Base-by-base conservation (phyloP, 64 coral and sea anemone species). In the Montipora efflorescens region DNA sequence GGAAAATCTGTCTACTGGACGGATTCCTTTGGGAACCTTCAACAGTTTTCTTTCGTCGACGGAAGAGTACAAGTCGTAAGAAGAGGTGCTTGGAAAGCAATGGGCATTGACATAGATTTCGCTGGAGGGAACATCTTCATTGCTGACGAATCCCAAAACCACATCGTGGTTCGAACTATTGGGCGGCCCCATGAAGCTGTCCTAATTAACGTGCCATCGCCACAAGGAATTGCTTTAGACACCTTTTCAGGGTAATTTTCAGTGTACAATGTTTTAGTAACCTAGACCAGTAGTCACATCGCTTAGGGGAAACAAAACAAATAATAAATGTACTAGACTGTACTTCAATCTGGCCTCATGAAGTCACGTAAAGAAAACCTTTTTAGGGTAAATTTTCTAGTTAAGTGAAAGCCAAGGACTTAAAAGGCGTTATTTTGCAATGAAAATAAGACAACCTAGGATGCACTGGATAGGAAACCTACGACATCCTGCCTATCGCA, bases 41-140 rank as follows among this genome's bases (percentile, higher is more conserved):
- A 7, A 22, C 51, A 81, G 71, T 73, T 57, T 85, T 86, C 59
- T 83, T 16, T 92, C 1, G 46, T 48, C 25, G 67, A 76, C 57
- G 47, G 73, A 2, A 66, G 71, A 28, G 13, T 64, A 12, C 50
- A 92, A 68, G 14, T 11, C 10, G 50, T 86, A 12, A 20, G 77
- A 9, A 50, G 45, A 49, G 62, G 73, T 2, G 0, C 4, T 5
- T 15, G 18, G 19, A 20, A 11, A 16, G 70, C 73, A 67, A 55
- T 58, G 58, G 80, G 71, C 52, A 73, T 77, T 15, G 80, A 25
- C 5, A 64, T 92, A 50, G 90, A 92, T 13, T 13, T 9, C 58
- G 59, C 75, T 77, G 90, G 90, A 61, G 74, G 90, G 70, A 92
- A 85, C 62, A 50, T 92, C 43, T 92, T 84, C 57, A 77, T 82